Conservation (phyloP, 1,140 invertebrate genomes). For the Lanistes nyassanus region DNA sequence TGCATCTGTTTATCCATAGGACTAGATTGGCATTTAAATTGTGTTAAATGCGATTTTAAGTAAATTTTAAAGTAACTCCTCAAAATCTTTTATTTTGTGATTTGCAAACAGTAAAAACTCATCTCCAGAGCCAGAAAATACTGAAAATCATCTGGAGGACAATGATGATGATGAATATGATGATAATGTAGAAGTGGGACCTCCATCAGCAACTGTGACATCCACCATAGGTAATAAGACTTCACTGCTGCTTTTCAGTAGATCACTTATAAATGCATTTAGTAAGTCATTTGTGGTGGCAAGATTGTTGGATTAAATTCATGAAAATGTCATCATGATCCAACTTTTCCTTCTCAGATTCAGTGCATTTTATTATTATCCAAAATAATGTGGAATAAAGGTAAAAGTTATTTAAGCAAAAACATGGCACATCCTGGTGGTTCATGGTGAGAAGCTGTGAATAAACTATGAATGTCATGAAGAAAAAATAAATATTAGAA, state of each 20-base stretch:
- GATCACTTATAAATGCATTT: no score
- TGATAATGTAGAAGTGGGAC: slow-evolving; percentile 42
- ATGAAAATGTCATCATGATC: no score
- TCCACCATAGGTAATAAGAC: slow-evolving; percentile 52
- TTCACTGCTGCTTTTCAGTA: not conserved
- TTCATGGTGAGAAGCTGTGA: no score
- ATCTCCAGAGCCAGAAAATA: slow-evolving; percentile 69
- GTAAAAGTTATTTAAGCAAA: no score
- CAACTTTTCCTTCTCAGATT: no score
- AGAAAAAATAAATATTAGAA: not conserved
- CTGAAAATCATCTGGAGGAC: slow-evolving; percentile 52
- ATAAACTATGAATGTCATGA: not conserved
- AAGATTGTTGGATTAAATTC: no score
- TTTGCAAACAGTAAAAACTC: slow-evolving; percentile 57
- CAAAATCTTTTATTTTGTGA: not conserved
- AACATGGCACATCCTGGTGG: no score
- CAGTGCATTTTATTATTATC: not conserved
- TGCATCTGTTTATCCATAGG: no score
- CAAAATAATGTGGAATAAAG: not conserved
- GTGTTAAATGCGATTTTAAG: no score
- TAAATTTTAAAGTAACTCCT: no score
- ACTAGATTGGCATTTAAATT: no score
- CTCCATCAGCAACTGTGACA: slow-evolving; percentile 51
- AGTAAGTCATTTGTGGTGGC: no score
- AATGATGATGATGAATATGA: slow-evolving; percentile 60